A percentile compares a stretch with the other conserved stretches of the same genome.
These are phyloP conservation scores for Petrolisthes manimaculis DNA, from an alignment of 2,888 invertebrate species.

Conservation along the genomic window DNA sequence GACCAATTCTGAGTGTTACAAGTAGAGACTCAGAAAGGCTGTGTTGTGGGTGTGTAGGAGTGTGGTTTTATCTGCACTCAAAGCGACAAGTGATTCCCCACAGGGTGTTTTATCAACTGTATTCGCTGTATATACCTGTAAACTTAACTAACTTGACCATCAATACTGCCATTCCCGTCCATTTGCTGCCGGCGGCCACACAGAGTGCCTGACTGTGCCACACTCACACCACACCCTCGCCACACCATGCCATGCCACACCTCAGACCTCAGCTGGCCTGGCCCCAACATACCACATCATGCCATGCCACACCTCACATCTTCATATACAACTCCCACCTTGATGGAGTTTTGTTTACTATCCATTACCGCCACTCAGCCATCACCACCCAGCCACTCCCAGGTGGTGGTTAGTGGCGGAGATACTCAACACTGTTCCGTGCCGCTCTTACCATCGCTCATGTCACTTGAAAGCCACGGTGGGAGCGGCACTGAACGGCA, in stretches of 20 bases:
- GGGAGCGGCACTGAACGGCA: not conserved
- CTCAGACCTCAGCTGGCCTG: not conserved
- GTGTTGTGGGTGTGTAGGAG: constrained; percentile 38
- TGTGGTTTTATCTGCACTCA: constrained; percentile 40
- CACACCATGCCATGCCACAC: constrained; percentile 20
- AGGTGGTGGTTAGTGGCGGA: not conserved
- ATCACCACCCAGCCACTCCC: not conserved
- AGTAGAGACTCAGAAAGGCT: not conserved
- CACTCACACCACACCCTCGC: constrained; percentile 52
- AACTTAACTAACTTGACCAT: constrained; percentile 46
- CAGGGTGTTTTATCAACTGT: constrained; percentile 39
- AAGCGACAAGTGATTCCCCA: constrained; percentile 59
- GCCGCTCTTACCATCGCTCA: constrained; percentile 15
- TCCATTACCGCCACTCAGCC: not conserved
- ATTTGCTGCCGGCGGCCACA: constrained; percentile 56
- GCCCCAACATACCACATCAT: not conserved
- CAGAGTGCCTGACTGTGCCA: constrained; percentile 60
- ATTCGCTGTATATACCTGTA: constrained; percentile 34
- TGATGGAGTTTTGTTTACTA: not conserved
- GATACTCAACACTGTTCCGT: not conserved
- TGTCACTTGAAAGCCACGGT: not conserved
- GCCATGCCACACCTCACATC: not conserved
- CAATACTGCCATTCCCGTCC: constrained; percentile 60
- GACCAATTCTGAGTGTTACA: constrained; percentile 5
- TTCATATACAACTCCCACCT: not conserved